phyloP scores from a whole-genome alignment of 1,140 invertebrate genomes.

The Bombus affinis region DNA sequence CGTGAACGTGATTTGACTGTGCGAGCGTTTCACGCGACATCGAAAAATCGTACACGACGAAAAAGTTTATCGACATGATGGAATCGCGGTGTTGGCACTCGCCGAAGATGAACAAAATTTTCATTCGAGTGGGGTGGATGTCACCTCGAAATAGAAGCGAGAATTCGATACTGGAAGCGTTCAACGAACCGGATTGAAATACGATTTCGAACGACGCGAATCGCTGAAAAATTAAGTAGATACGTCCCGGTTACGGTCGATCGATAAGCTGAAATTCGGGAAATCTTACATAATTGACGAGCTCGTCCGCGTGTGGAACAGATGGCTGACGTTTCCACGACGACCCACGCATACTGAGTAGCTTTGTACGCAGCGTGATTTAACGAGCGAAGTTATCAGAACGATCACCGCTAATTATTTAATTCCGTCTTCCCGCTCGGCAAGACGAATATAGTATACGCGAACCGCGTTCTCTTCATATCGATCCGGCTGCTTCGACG shows the following conservation, averaged over 20 bases:
- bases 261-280: constrained; percentile 44
- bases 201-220: not conserved
- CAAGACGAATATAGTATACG: not conserved
- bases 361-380: constrained; percentile 8
- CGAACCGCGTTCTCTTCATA: not conserved
- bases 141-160: not conserved
- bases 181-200: constrained; percentile 37
- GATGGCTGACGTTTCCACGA: no score
- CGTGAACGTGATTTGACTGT: not conserved
- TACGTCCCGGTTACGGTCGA: constrained; percentile 13
- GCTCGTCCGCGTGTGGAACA: constrained; percentile 10
- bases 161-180: not conserved
- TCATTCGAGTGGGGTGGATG: not conserved
- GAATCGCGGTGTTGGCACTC: not conserved
- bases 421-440: constrained; percentile 11
- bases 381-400: constrained; percentile 11
- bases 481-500: constrained; percentile 9
- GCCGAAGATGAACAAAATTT: not conserved
- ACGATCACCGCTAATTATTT: constrained; percentile 36
- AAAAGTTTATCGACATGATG: no score
- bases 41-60: not conserved
- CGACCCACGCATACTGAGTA: not conserved
- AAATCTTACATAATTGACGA: constrained; percentile 47
- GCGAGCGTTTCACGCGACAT: no score
- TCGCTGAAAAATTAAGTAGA: constrained; percentile 31